These are phyloP conservation scores for Enoplosus armatus DNA, from an alignment of 2,797 vertebrate species.

Conservation along the genomic window DNA sequence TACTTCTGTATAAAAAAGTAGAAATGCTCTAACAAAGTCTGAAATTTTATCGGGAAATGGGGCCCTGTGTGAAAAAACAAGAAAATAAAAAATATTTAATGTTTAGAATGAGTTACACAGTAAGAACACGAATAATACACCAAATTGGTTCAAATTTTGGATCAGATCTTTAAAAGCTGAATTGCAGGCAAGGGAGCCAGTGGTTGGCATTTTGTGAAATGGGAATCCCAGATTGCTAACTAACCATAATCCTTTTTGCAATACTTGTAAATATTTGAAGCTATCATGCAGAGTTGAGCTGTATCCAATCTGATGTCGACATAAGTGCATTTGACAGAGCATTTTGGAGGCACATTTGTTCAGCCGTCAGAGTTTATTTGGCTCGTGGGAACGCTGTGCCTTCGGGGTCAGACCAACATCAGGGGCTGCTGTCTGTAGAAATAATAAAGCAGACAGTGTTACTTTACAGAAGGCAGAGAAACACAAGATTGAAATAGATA, in stretches of 20 bases:
- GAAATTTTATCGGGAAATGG: neutral
- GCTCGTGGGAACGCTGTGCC: slow-evolving; percentile 53
- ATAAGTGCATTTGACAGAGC: slow-evolving; percentile 64
- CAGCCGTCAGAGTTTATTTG: slow-evolving; percentile 66
- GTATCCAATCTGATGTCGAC: slow-evolving; percentile 25
- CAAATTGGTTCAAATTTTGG: neutral
- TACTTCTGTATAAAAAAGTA: neutral
- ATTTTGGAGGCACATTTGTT: slow-evolving; percentile 68
- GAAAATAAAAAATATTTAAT: neutral
- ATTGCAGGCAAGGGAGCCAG: neutral
- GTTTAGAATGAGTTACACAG: neutral
- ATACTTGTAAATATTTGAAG: slow-evolving; percentile 47
- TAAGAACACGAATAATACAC: neutral
- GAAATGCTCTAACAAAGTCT: neutral
- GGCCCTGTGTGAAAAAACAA: neutral
- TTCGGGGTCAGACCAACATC: slow-evolving; percentile 66
- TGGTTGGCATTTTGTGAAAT: slow-evolving; percentile 7
- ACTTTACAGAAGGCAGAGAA: slow-evolving; percentile 66
- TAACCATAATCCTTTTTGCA: slow-evolving; percentile 22
- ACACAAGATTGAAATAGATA: slow-evolving; percentile 71
- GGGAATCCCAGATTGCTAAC: neutral
- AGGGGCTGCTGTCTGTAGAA: slow-evolving; percentile 62
- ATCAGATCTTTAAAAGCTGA: neutral
- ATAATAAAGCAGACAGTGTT: slow-evolving; percentile 70
- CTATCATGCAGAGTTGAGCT: slow-evolving; percentile 36